Evolutionary conservation across 2,888 invertebrate species (phyloP), one percentile per base, ranked within the genome.

Genomic region (Eupithecia abbreviata): DNA sequence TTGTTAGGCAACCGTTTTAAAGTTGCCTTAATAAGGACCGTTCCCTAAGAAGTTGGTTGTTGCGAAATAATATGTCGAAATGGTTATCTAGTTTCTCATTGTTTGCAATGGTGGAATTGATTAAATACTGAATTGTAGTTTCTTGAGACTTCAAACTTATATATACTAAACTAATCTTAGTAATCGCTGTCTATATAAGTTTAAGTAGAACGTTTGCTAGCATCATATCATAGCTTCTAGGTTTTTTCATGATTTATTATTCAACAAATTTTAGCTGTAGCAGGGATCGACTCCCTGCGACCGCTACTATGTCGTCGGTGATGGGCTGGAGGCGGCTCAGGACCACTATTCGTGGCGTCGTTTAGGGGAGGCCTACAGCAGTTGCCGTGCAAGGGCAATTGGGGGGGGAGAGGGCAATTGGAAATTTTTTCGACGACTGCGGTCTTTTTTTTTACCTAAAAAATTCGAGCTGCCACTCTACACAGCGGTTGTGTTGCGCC

Each of bases 51-150:
- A 74, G 71, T 70, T 66, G 58, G 10, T 12, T 49, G 68, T 77
- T 78, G 76, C 74, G 66, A 78, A 78, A 78, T 78, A 43, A 69
- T 65, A 66, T 76, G 71, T 76, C 72, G 76, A 78, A 78, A 78
- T 76, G 42, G 74, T 76, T 1, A 72, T 76, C 76, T 76, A 67
- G 69, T 78, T 78, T 74, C 74, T 74, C 78, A 67, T 78, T 78
- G 76, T 76, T 69, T 73, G 73, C 72, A 69, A 69, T 71, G 72
- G 66, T 74, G 51, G 73, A 76, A 73, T 77, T 76, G 72, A 75
- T 79, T 79, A 71, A 76, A 71, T 76, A 65, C 73, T 74, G 74
- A 80, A 62, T 10, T 62, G 18, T 62, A 62, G 62, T 58, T 58
- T 18, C 58, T 18, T 58, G 58, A 18, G 58, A 4, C 3, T 10